Conservation (phyloP, 2,888 invertebrate genomes). For the Meloe dianella region DNA sequence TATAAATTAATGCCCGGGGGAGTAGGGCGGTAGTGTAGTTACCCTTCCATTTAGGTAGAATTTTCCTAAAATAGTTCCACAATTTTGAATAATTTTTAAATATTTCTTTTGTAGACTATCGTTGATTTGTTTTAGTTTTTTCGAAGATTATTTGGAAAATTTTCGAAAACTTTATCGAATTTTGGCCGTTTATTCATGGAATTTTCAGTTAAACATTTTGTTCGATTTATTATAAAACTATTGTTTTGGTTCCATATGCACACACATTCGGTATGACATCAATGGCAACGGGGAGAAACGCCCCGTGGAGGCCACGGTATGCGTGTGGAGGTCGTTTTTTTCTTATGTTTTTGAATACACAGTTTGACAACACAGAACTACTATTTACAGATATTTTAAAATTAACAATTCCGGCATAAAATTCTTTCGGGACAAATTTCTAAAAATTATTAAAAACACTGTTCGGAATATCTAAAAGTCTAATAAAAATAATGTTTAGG, state of each 20-base stretch:
- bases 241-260: slow-evolving; percentile 60
- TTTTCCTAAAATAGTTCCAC: slow-evolving; percentile 50
- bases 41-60: slow-evolving; percentile 58
- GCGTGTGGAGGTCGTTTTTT: slow-evolving; percentile 52
- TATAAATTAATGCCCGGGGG: slow-evolving; percentile 22
- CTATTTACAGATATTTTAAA: slow-evolving; percentile 52
- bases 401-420: slow-evolving; percentile 6
- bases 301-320: slow-evolving; percentile 42
- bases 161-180: slow-evolving; percentile 35
- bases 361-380: slow-evolving; percentile 48
- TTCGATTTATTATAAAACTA: slow-evolving; percentile 21
- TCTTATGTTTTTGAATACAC: slow-evolving; percentile 57
- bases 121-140: slow-evolving; percentile 32
- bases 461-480: slow-evolving; percentile 55
- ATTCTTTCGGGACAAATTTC: slow-evolving; percentile 3
- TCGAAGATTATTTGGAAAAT: slow-evolving; percentile 20
- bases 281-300: slow-evolving; percentile 43
- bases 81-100: slow-evolving; percentile 30
- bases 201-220: slow-evolving; percentile 39
- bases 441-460: slow-evolving; percentile 53
- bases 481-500: slow-evolving; percentile 59
- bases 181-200: slow-evolving; percentile 53
- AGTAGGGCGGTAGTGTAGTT: slow-evolving; percentile 55
- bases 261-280: slow-evolving; percentile 58
- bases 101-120: slow-evolving; percentile 36